Conservation (phyloP, 2,113 vertebrate genomes). For the Microcebus lehilahytsara region DNA sequence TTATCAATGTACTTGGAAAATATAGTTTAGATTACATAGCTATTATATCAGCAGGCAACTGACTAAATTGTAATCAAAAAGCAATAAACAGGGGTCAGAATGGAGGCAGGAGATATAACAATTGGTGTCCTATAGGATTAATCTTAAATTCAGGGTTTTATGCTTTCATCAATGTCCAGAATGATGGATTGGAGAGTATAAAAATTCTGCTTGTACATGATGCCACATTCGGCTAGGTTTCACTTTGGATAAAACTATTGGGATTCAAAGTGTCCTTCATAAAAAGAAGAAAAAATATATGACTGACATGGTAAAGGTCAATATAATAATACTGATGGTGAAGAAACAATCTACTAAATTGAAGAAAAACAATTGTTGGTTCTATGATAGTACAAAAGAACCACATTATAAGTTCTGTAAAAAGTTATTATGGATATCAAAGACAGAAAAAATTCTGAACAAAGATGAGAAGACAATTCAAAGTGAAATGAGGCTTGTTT, state of each 20-base stretch:
- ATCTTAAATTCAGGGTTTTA: slow-evolving; percentile 6
- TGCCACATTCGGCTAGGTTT: background rate
- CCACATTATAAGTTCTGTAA: background rate
- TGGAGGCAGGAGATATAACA: background rate
- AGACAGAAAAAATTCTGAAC: background rate
- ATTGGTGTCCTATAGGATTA: slow-evolving; percentile 1
- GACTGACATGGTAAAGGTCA: background rate
- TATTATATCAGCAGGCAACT: slow-evolving; percentile 51
- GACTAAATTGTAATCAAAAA: slow-evolving; percentile 47
- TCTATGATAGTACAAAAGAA: background rate
- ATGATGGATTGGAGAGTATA: slow-evolving; percentile 1
- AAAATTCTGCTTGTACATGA: background rate
- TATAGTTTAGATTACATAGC: slow-evolving; percentile 36
- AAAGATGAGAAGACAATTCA: background rate
- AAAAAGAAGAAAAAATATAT: background rate
- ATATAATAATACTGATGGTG: background rate
- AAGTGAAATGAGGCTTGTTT: background rate
- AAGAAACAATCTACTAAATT: background rate
- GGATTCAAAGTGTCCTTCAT: background rate
- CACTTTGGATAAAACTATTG: background rate
- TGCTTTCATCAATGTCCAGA: slow-evolving; percentile 24
- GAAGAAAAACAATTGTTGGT: background rate
- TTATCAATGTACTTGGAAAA: slow-evolving; percentile 57
- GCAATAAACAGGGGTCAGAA: slow-evolving; percentile 30
- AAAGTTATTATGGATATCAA: background rate